phyloP scores from a whole-genome alignment of 2,888 invertebrate species.

The Callinectes sapidus region DNA sequence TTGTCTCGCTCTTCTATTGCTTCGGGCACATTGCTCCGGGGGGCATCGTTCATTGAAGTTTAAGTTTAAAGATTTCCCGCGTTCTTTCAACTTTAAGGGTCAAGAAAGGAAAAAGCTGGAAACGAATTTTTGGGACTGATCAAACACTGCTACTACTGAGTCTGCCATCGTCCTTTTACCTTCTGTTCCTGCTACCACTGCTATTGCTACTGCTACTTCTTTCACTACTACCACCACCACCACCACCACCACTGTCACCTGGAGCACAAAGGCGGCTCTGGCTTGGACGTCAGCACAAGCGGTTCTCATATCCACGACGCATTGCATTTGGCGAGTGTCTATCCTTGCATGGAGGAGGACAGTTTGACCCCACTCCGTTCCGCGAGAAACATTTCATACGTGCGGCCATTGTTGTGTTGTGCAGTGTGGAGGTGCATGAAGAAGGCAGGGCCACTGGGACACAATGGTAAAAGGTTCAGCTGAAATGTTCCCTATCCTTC shows the following conservation, averaged over 20 bases:
- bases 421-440: background rate
- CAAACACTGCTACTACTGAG: background rate
- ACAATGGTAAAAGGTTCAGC: background rate
- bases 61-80: constrained; percentile 9
- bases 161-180: too few relatives aligned
- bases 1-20: constrained; percentile 13
- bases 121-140: background rate
- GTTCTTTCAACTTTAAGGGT: constrained; percentile 22
- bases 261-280: background rate
- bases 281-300: background rate
- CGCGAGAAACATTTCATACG: background rate
- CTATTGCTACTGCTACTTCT: background rate
- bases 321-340: background rate
- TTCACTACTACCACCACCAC: background rate
- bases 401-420: background rate
- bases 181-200: background rate
- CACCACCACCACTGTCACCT: background rate
- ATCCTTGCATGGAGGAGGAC: background rate
- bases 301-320: background rate
- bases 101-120: background rate
- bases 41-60: constrained; percentile 8
- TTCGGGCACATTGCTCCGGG: background rate
- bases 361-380: background rate
- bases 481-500: background rate
- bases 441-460: background rate